Base-by-base conservation (phyloP, 2,888 invertebrate genomes). In the Eurytoma californica region DNA sequence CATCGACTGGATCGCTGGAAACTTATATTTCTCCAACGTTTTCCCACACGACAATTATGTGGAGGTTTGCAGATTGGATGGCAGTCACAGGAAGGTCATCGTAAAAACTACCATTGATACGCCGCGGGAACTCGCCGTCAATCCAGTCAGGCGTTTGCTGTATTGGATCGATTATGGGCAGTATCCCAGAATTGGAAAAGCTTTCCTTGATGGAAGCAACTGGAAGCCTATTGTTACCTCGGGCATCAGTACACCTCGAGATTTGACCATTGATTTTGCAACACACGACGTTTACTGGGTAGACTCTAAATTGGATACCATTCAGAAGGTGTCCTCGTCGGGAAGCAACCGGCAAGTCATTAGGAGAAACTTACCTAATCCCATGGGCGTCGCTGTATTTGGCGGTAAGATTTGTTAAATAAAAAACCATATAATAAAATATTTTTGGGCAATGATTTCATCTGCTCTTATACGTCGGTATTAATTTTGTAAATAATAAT, bases 91-190 rank as follows among this genome's bases (percentile, higher is more conserved):
- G 51, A 97, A 98, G 89, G 96, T 99, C 0, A 91, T 99, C 0
- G 94, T 97, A 0, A 97, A 97, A 88, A 97, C 97, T 0, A 97
- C 96, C 0, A 96, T 95, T 80, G 98, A 98, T 87, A 95, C 97
- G 0, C 98, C 99, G 0, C 92, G 98, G 82, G 97, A 98, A 88
- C 91, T 99, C n/a, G 98, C 98, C 0, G 98, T 99, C 0, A 98
- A 99, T 91, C 99, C 99, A 0, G 92, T 98, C 20, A 98, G 98
- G 88, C 92, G 97, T 80, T 92, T 96, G 57, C 91, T 99, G 1
- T 99, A 99, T 89, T 99, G 99, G 99, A 97, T 98, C 83, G 98
- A 99, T 90, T 97, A 97, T 85, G 99, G 99, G 0, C 98, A 98
- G 88, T 97, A 97, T 90, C 98, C 98, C 0, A 93, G 96, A 83